These are phyloP conservation scores for Saguinus midas DNA, from an alignment of 2,113 vertebrate genomes.

Conservation along the genomic window DNA sequence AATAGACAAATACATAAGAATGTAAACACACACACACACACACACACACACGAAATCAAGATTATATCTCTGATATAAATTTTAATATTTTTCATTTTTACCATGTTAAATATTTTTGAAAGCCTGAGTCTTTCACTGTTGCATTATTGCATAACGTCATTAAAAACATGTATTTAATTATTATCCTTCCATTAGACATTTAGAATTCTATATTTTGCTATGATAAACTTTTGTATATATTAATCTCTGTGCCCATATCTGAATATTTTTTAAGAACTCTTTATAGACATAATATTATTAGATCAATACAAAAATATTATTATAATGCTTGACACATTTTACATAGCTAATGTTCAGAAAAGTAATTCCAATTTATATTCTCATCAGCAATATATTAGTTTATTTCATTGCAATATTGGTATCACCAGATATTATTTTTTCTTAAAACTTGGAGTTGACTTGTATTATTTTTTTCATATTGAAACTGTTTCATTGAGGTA, in stretches of 20 bases:
- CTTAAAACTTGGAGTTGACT: background rate
- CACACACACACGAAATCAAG: background rate
- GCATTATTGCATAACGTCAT: background rate
- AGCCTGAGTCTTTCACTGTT: background rate
- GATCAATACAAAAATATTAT: background rate
- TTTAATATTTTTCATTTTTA: background rate
- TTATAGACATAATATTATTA: background rate
- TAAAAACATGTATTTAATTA: background rate
- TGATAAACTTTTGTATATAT: background rate
- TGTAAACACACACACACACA: background rate
- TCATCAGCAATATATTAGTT: background rate
- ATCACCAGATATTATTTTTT: background rate
- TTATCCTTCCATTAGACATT: background rate
- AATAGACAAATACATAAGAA: too few relatives aligned
- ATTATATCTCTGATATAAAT: background rate
- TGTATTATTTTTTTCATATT: background rate
- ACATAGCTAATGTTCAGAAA: background rate
- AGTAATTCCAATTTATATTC: background rate
- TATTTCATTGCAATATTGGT: background rate
- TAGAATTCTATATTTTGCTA: background rate
- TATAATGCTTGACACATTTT: background rate
- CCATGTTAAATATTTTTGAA: background rate
- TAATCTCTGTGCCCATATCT: background rate
- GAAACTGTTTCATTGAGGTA: background rate
- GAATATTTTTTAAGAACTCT: background rate